Evolutionary conservation across 2,113 vertebrate genomes (phyloP).

Genomic region (Syngnathus floridae): DNA sequence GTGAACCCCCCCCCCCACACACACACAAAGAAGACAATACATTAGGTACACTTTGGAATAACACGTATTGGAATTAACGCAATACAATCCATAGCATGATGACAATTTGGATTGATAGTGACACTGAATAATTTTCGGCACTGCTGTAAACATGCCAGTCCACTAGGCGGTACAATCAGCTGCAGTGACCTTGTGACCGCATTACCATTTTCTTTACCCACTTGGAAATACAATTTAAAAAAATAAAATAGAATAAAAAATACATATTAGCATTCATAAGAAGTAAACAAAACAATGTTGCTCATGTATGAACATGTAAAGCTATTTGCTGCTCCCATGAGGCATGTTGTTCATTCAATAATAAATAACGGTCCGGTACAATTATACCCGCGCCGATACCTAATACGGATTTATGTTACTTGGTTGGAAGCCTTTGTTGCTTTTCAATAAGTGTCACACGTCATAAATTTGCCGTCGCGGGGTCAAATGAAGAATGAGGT

Average conservation of each 20-base stretch:
- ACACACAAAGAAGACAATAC: neutral
- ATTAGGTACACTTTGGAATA: neutral
- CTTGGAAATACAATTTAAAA: neutral
- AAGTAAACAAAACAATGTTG: neutral
- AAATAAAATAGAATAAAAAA: neutral
- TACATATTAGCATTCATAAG: neutral
- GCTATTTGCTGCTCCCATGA: constrained; percentile 9
- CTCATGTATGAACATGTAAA: constrained; percentile 1
- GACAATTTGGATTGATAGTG: neutral
- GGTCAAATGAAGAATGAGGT: constrained; percentile 45
- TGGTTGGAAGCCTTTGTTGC: constrained; percentile 37
- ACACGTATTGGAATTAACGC: neutral
- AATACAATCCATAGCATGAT: neutral
- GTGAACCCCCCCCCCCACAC: neutral
- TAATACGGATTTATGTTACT: constrained; percentile 57
- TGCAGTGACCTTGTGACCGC: neutral
- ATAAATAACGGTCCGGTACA: constrained; percentile 31
- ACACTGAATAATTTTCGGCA: neutral
- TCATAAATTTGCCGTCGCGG: constrained; percentile 45
- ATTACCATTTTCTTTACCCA: neutral
- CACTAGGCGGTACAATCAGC: neutral
- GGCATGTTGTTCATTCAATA: constrained; percentile 18
- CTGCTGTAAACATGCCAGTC: neutral
- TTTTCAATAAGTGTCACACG: constrained; percentile 27
- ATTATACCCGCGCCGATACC: constrained; percentile 28